Base-by-base conservation (phyloP, 2,888 invertebrate species). In the Euclidia mi region DNA sequence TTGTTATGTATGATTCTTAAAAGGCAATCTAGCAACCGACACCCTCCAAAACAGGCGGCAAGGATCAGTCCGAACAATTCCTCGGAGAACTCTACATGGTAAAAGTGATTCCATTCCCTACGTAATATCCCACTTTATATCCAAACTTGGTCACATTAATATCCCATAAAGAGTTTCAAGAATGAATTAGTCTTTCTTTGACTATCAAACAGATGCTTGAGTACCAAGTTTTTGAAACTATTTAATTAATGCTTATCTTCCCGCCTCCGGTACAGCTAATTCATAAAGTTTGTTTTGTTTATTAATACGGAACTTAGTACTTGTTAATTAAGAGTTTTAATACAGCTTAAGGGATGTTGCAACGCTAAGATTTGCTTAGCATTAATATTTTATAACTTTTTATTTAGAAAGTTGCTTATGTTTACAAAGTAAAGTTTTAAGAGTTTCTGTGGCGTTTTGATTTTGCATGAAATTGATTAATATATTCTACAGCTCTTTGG, bases 231-330 rank as follows among this genome's bases (percentile, higher is more conserved):
- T 51, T 53, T 45, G 42, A 11, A 38, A 43, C 42, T 46, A 51
- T 52, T 61, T 65, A 70, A 73, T 53, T 31, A 65, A 50, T 47
- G 45, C 18, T 73, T 50, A 58, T 58, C 46, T 61, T 55, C 41
- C 37, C 20, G 31, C 38, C 43, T 45, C 31, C 14, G 41, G 35
- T 44, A 41, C 17, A 38, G 32, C 11, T 35, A 28, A 42, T 12
- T 43, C 11, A 31, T 43, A 3, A 31, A 40, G 25, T 32, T 48
- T 41, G 48, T 41, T 32, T 40, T 14, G 14, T 31, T 31, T 32
- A 41, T 48, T 20, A 41, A 48, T 14, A 32, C 32, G n/a, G 6
- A 48, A 48, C 48, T 48, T 48, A 32, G 17, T 41, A 29, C 11
- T 29, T 41, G 20, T 32, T 32, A 47, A 47, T 37, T 31, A 2